Evolutionary conservation across 2,113 vertebrate species (phyloP).

Genomic region (Agapornis roseicollis): DNA sequence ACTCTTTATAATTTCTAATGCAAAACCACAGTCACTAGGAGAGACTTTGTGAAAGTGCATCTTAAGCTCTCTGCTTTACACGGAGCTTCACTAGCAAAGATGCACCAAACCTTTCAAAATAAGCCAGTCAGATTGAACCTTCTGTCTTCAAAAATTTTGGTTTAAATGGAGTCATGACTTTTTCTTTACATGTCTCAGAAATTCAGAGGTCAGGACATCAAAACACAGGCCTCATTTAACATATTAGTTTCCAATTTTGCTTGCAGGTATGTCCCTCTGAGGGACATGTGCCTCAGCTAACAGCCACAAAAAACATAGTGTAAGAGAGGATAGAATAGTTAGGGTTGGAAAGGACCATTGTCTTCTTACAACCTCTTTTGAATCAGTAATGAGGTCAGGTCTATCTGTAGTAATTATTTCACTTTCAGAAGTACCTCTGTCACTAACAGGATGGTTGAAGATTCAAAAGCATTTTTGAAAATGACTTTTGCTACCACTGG

Average conservation of each 20-base stretch:
- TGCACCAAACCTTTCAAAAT: neutral
- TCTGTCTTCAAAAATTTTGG: neutral
- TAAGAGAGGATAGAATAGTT: neutral
- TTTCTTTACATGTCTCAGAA: neutral
- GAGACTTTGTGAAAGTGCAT: neutral
- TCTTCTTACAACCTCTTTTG: neutral
- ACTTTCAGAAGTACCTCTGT: neutral
- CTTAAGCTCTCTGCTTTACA: neutral
- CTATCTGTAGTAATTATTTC: neutral
- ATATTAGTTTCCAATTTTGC: neutral
- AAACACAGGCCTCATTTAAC: neutral
- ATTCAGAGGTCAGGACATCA: neutral
- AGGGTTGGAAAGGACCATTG: too few species aligned
- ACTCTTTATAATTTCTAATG: neutral
- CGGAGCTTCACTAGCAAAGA: neutral
- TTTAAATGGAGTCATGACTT: neutral
- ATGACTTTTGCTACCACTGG: neutral
- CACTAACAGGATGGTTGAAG: neutral
- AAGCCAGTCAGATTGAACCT: neutral
- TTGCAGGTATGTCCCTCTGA: neutral
- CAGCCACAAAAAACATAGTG: neutral
- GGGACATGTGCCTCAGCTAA: neutral
- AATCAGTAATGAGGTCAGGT: neutral
- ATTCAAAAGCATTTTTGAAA: neutral
- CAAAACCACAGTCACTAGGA: neutral